Evolutionary conservation across 2,888 invertebrate species (phyloP), one percentile per base, ranked within the genome.

Genomic region (Athripsodes cinereus): DNA sequence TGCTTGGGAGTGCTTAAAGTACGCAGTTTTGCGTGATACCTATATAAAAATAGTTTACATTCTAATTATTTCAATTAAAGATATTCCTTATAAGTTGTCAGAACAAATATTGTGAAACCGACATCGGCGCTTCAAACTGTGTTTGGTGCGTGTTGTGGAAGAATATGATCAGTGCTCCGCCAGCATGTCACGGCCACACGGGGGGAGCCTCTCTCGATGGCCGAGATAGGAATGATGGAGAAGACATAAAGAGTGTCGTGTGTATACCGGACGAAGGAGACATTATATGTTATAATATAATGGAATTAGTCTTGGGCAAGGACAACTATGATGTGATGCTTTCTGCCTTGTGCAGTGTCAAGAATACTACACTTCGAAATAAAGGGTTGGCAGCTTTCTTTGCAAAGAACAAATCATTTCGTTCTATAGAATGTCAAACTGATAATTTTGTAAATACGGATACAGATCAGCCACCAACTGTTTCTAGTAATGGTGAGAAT

Each of bases 331-430:
- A 50, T n/a, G 22, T 21, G 3, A 3, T 56, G 13, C 46, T 56
- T 1, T 52, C 56, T 2, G 56, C 56, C 18, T 16, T 56, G 52
- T 56, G 56, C 26, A 44, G 46, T n/a, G 50, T 56, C 3, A 40
- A 26, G 21, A 46, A 56, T 8, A 18, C 50, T 10, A 22, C 22
- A 2, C 40, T 22, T 0, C 51, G 46, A 20, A 21, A 34, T 18
- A 22, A 34, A 22, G 56, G 50, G 13, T 46, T 56, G 18, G 51
- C 51, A 2, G 56, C 56, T 6, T 56, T 56, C 20, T 56, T 56
- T 20, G 40, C 56, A 1, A 44, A 13, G 1, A 52, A 22, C 31
- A 56, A 52, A 46, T 26, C 51, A 11, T 56, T 22, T 22, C 22
- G 52, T 19, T 52, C 56, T 21, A 13, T 40, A 2, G 44, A 51